Percentiles rank a stretch among this genome's conserved stretches.
phyloP scores from a whole-genome alignment of 2,888 invertebrate genomes.

The Anoplius nigerrimus region DNA sequence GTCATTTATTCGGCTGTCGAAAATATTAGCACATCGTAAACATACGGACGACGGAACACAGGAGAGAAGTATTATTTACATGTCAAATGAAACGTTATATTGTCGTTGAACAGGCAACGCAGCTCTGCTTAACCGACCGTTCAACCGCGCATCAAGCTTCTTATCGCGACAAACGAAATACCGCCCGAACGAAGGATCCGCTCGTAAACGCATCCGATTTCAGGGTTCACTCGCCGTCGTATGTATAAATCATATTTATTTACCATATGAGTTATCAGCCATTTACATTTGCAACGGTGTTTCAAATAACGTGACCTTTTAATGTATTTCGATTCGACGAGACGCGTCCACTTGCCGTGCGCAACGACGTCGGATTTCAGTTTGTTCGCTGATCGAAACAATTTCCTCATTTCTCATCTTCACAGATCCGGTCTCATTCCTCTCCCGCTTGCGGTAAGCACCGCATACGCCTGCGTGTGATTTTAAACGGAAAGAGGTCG shows the following conservation, averaged over 20 bases:
- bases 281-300: constrained; percentile 63
- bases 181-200: not conserved
- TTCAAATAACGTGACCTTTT: constrained; percentile 55
- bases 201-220: not conserved
- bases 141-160: not conserved
- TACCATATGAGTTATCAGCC: constrained; percentile 62
- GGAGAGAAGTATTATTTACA: no score
- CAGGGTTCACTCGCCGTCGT: not conserved
- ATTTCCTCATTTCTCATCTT: not conserved
- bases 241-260: constrained; percentile 65
- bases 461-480: no score
- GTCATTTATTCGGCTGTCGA: no score
- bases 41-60: no score
- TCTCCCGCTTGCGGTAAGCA: not conserved
- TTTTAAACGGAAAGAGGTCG: constrained; percentile 7
- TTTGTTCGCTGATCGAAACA: not conserved
- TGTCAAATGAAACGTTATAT: no score
- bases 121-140: no score
- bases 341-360: constrained; percentile 32
- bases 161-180: not conserved
- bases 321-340: constrained; percentile 59
- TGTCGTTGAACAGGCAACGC: no score
- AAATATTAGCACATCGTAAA: no score
- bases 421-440: not conserved
- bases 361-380: constrained; percentile 5